Base-by-base conservation (phyloP, 2,113 vertebrate species). In the Vulpes ferrilata region DNA sequence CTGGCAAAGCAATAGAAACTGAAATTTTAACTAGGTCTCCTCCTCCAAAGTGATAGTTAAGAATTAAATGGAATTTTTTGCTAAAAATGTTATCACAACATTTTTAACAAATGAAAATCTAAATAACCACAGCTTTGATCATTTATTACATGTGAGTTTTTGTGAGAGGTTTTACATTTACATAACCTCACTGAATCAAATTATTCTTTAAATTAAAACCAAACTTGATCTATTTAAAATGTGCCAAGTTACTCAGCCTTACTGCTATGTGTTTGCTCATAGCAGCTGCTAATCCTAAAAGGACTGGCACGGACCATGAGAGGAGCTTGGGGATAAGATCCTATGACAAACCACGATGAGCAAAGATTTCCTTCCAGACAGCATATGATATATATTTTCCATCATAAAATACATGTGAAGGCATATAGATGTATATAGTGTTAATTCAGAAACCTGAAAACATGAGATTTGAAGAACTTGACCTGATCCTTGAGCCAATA, bases 171-270 rank as follows among this genome's bases (percentile, higher is more conserved):
- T 98, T 95, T 97, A 87, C 92, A 23, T 97, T 98, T 97, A 81
- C 97, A 85, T 97, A 95, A 97, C 97, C 96, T 74, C 83, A 86
- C 1, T 3, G 51, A 88, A 62, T 95, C 64, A 96, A 97, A 82
- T 96, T 94, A 71, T 81, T 96, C 7, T 98, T 98, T 98, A 98
- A 97, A 98, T 98, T 97, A 97, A 98, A 98, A 97, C 81, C 95
- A 98, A 98, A 98, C 80, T 82, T 93, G 51, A 96, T 98, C 94
- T 93, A 83, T 96, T 85, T 98, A 95, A 97, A 5, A 0, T 74
- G 43, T 98, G 38, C 95, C 96, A 98, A 96, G n/a, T 97, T 97
- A 57, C 95, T 98, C 82, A 97, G 95, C 20, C 71, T 92, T 84
- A 79, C 27, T 81, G 93, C 96, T 98, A 78, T 65, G 35, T 90